Conservation (phyloP, 2,888 invertebrate genomes). For the Trichogramma dendrolimi region DNA sequence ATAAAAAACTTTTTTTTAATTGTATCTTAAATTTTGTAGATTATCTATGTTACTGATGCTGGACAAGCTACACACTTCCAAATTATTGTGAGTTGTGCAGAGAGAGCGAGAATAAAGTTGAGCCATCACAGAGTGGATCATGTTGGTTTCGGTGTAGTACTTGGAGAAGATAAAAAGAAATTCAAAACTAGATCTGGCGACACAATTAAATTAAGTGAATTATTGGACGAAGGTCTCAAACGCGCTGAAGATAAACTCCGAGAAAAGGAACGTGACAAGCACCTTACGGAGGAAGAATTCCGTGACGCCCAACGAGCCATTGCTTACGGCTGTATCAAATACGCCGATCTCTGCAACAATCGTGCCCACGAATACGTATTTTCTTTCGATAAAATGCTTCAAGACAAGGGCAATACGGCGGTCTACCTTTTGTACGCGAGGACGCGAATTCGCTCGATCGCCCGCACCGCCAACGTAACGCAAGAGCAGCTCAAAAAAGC, state of each 20-base stretch:
- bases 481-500: constrained; percentile 61
- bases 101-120: constrained; percentile 70
- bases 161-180: constrained; percentile 98
- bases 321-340: constrained; percentile 98
- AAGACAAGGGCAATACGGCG: constrained; percentile 98
- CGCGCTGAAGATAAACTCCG: constrained; percentile 76
- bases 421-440: constrained; percentile 93
- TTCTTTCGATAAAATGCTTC: constrained; percentile 98
- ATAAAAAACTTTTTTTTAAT: neutral
- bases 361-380: constrained; percentile 92
- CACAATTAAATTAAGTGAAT: constrained; percentile 79
- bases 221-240: constrained; percentile 87
- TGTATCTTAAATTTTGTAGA: constrained; percentile 30
- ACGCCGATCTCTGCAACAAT: constrained; percentile 93
- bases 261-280: constrained; percentile 83
- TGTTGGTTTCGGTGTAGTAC: constrained; percentile 92
- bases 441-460: constrained; percentile 89
- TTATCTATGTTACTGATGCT: constrained; percentile 74
- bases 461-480: constrained; percentile 70
- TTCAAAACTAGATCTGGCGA: constrained; percentile 98
- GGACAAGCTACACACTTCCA: constrained; percentile 82
- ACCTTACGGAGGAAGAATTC: constrained; percentile 76
- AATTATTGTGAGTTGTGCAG: constrained; percentile 74
- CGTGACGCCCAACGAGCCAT: constrained; percentile 81
- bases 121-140: constrained; percentile 72